Base-by-base conservation (phyloP, 2,888 invertebrate species). In the Anticlea derivata region DNA sequence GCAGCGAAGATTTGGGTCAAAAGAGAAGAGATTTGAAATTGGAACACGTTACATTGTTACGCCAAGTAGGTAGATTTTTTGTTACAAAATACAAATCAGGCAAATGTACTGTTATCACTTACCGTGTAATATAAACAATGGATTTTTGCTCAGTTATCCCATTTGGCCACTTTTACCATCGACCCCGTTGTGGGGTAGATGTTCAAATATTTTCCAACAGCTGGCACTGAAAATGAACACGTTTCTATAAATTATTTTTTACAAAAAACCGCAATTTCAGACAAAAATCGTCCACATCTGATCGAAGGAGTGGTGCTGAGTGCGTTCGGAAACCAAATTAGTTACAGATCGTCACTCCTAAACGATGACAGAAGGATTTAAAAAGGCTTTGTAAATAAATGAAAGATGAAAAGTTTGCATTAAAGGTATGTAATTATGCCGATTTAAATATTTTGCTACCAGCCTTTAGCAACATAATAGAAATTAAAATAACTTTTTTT, bases 61-160 rank as follows among this genome's bases (percentile, higher is more conserved):
- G n/a, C 38, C 37, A 34, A 49, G 26, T 27, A 35, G 50, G 26
- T 27, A 35, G 50, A 43, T 54, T 52, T 61, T 63, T 65, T 55
- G 10, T 50, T 49, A 24, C 24, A 17, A 55, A 60, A 61, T 40
- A 64, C 17, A 17, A 17, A 17, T 17, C 4, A 59, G 59, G 61
- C 61, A 61, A 60, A 61, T 38, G 46, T 58, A 56, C 51, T 58
- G 55, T 38, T 59, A 55, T 47, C 40, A 68, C 75, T 75, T 52
- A 75, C 76, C 73, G 58, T 65, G 33, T 62, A 60, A 55, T 52
- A 66, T 69, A 73, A 70, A 73, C 73, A 75, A 68, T 60, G 60
- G 61, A 58, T 53, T 58, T 58, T 53, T 52, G 41, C 8, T 20
- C n/a, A 44, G 12, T 58, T 52, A 58, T 52, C 39, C 43, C 22